Evolutionary conservation across 2,888 invertebrate genomes (phyloP), one percentile per base, ranked within the genome.

Genomic region (Kuschelorhynchus macadamiae): DNA sequence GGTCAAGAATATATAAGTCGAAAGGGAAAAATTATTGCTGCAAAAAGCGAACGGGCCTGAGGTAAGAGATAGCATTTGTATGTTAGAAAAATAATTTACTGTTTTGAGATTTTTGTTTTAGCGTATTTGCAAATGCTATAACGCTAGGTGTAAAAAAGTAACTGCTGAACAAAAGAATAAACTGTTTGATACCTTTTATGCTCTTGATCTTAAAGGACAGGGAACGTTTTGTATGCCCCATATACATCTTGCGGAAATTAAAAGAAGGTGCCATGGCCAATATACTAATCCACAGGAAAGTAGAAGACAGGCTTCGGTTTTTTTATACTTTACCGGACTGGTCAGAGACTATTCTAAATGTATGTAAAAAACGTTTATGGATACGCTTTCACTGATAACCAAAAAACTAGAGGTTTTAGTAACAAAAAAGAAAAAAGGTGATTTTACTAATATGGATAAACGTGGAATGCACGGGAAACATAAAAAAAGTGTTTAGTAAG

Each of bases 391-490:
- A 25, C 7, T 25, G 25, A 7, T 3, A 25, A 25, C 3, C 3
- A 25, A 25, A 25, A 25, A 25, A 7, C 3, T 25, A 7, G 25
- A 25, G 7, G 25, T 25, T 25, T 7, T 25, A 25, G 7, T 25
- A 25, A 25, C 25, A 57, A 57, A 57, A 46, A 57, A 60, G 50
- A 60, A 60, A 60, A 59, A 21, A 36, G 50, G 50, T 60, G 60
- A 60, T 25, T 5, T 25, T 5, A 5, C 50, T 39, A 33, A 49
- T 49, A 60, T 39, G 50, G 49, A 60, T 49, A 49, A 60, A 49
- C 49, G 60, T 20, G 60, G 60, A 60, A 60, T 33, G 49, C 49
- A 49, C 17, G 49, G 49, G 33, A 49, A 33, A 33, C 49, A 49
- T 49, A 49, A 36, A 60, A n/a, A 60, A 50, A 49, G 49, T 50